A percentile compares a stretch with the other conserved stretches of the same genome.
Evolutionary conservation across 2,113 vertebrate genomes (phyloP).

Genomic region (Electrona antarctica): DNA sequence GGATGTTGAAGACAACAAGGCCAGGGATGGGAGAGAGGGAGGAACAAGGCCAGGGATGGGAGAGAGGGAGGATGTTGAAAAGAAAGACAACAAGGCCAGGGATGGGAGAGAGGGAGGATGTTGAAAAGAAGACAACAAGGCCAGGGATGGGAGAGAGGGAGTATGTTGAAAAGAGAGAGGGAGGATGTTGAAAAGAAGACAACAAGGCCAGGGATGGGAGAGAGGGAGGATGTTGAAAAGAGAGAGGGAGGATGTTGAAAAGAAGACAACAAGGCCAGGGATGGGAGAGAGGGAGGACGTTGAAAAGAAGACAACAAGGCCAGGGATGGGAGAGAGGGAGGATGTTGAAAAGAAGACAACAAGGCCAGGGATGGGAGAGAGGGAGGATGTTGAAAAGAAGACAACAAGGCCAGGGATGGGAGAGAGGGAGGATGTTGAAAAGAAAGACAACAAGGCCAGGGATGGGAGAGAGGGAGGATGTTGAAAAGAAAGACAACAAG

Average conservation of each 20-base stretch:
- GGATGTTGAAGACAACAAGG: conserved; percentile 39
- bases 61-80: conserved; percentile 53
- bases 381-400: conserved; percentile 51
- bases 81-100: conserved; percentile 47
- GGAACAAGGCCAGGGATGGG: conserved; percentile 60
- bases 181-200: conserved; percentile 52
- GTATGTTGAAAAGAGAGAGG: conserved; percentile 54
- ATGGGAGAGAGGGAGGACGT: conserved; percentile 53
- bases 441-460: conserved; percentile 47
- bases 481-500: conserved; percentile 50
- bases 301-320: no score
- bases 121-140: conserved; percentile 54
- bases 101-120: conserved; percentile 57
- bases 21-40: conserved; percentile 49
- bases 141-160: conserved; percentile 58
- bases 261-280: no score
- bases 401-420: no score
- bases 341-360: conserved; percentile 53
- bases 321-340: conserved; percentile 57
- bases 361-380: no score
- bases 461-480: conserved; percentile 57
- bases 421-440: conserved; percentile 53
- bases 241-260: conserved; percentile 52
- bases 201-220: no score
- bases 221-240: conserved; percentile 51